Base-by-base conservation (phyloP, 2,888 invertebrate genomes). In the Endomychus coccineus region DNA sequence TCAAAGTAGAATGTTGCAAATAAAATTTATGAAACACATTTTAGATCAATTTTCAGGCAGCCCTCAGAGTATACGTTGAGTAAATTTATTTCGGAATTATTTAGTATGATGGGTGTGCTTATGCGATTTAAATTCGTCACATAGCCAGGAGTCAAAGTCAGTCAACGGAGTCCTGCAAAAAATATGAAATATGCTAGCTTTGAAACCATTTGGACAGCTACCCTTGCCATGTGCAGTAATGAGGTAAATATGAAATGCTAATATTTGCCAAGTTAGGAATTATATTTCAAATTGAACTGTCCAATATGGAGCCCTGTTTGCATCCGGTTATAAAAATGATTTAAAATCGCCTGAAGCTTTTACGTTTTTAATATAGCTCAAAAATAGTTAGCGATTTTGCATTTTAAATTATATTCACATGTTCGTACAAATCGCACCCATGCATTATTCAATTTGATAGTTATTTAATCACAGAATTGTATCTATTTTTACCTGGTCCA, bases 221-320 rank as follows among this genome's bases (percentile, higher is more conserved):
- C 47, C 47, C 50, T 50, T 50, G 51, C 50, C 55, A 55, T 58
- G 60, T 61, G 61, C 58, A 52, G 55, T 61, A 62, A 62, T 59
- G 56, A 59, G 55, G 61, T 60, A 61, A 62, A 64, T 62, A 62
- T 62, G 62, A 63, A 61, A 61, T 62, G 64, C 62, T 62, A 64
- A 64, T 64, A 61, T 64, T 63, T 61, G 58, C 51, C 53, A 57
- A 62, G 58, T 53, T 49, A 50, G 50, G 60, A 62, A 61, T 63
- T 62, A 62, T 59, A 59, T 62, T 63, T 58, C 44, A 56, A 63
- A 62, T 63, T 63, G 62, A 61, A 61, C 62, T 61, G 58, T 56
- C 61, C 58, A 53, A 56, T 53, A 50, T 44, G 42, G 39, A 34
- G 16, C 29, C 9, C 28, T 43, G 50, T 53, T 52, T 52, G 53